A percentile compares a stretch with the other conserved stretches of the same genome.
These are phyloP conservation scores for Ispidina picta DNA, from an alignment of 2,797 vertebrate species.

Conservation along the genomic window DNA sequence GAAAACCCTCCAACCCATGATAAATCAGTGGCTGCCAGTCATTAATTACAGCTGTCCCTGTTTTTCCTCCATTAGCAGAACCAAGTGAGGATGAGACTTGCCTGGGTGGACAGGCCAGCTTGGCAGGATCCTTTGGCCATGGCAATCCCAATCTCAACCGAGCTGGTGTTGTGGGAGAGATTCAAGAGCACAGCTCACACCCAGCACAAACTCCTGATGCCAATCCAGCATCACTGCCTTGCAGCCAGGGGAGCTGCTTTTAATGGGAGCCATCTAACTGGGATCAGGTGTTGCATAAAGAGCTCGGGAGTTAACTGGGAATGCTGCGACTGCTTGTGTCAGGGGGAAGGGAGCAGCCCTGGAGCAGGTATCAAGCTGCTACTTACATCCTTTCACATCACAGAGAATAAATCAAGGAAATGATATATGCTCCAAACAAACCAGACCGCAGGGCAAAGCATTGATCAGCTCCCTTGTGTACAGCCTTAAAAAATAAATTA, in stretches of 20 bases:
- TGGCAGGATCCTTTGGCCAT: rapidly evolving
- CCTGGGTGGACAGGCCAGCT: background rate
- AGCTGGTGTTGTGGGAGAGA: rapidly evolving
- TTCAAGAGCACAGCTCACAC: background rate
- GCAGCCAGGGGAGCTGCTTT: background rate
- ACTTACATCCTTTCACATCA: background rate
- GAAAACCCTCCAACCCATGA: background rate
- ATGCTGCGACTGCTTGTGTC: background rate
- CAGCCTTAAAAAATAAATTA: conserved; percentile 3
- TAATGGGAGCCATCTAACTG: rapidly evolving
- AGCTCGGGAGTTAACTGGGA: background rate
- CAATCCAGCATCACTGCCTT: background rate
- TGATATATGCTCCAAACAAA: background rate
- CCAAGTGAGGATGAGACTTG: rapidly evolving
- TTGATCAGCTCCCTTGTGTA: background rate
- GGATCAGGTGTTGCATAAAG: background rate
- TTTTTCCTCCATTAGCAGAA: background rate
- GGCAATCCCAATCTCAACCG: background rate
- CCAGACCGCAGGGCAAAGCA: background rate
- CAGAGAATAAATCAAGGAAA: background rate
- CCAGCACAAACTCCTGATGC: rapidly evolving
- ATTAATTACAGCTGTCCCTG: background rate
- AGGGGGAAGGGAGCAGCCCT: background rate
- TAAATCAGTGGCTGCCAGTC: background rate
- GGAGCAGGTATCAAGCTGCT: background rate